A percentile compares a stretch with the other conserved stretches of the same genome.
phyloP scores from a whole-genome alignment of 2,113 vertebrate genomes.

The Irena cyanogastra region DNA sequence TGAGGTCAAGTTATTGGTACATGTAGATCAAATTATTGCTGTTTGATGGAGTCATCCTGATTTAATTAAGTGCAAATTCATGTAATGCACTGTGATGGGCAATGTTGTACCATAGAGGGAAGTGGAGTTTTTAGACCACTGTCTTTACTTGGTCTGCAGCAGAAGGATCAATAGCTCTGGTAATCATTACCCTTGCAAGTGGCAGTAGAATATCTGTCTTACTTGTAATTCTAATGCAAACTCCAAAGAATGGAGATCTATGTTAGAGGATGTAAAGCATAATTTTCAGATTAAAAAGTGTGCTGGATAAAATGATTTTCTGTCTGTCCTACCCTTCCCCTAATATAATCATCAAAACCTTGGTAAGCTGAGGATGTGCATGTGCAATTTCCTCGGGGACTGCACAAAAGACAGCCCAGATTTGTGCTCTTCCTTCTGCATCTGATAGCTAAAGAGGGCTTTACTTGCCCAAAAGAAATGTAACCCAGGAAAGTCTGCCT shows the following conservation, averaged over 20 bases:
- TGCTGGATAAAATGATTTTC: neutral
- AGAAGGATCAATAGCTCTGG: constrained; percentile 20
- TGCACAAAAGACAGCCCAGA: neutral
- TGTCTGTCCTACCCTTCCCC: neutral
- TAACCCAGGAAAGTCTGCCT: neutral
- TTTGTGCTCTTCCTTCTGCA: neutral
- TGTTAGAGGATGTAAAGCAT: neutral
- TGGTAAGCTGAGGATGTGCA: neutral
- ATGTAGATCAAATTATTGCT: neutral
- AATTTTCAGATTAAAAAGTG: neutral
- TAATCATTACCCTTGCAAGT: constrained; percentile 21
- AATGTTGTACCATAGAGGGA: neutral
- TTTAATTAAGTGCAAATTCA: neutral
- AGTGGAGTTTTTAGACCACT: neutral
- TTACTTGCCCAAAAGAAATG: neutral
- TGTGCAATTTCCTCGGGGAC: neutral
- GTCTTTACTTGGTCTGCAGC: neutral
- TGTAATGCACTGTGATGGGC: neutral
- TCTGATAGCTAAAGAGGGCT: neutral
- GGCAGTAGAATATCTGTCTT: neutral
- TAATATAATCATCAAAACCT: neutral
- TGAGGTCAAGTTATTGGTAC: neutral
- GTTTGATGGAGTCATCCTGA: neutral
- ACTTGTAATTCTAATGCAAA: neutral
- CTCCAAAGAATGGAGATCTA: neutral